Evolutionary conservation across 30 jellyfish, hydroid and myxozoan species (phyloP), one percentile per base, ranked within the genome.

Genomic region (Chrysaora quinquecirrha): DNA sequence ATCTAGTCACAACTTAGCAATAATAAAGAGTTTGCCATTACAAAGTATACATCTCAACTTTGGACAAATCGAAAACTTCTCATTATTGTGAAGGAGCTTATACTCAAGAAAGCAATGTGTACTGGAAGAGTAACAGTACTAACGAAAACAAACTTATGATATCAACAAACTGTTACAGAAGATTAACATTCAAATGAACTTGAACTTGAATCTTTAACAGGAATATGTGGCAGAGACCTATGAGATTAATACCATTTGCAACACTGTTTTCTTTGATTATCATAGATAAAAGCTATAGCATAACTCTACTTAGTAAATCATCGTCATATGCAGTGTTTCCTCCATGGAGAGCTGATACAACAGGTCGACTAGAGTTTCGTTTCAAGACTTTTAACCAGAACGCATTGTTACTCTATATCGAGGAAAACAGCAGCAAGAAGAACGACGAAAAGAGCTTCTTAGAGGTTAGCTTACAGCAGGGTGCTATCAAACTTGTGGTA

Each of bases 251-350:
- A 24, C 11, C 74, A 16, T 30, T 12, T 10, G 34, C 49, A 1
- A 16, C 77, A 0, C 62, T 80, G 10, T 2, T 80, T 25, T 52
- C 68, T 2, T 48, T 38, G 22, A 63, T 33, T 0, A 9, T 80
- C 20, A 23, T 68, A 27, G 76, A 65, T 56, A 1, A 23, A 1
- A 43, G 83, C 75, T 25, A 71, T 28, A 4, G 96, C 54, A 35
- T 91, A 35, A 85, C 98, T 0, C 77, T 91, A 32, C 60, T 82
- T 1, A 78, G 88, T 73, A 22, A 29, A 72, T 19, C 49, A 30
- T 38, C 54, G 47, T 91, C 98, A 24, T 91, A 32, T 34, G 96
- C 96, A 1, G 92, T 68, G 56, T 91, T 61, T 52, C 92, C 84
- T 24, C 64, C 81, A 28, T 91, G 98, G 98, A 79, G 32, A 32